Base-by-base conservation (phyloP, 2,797 vertebrate genomes). In the Adrianichthys oophorus region DNA sequence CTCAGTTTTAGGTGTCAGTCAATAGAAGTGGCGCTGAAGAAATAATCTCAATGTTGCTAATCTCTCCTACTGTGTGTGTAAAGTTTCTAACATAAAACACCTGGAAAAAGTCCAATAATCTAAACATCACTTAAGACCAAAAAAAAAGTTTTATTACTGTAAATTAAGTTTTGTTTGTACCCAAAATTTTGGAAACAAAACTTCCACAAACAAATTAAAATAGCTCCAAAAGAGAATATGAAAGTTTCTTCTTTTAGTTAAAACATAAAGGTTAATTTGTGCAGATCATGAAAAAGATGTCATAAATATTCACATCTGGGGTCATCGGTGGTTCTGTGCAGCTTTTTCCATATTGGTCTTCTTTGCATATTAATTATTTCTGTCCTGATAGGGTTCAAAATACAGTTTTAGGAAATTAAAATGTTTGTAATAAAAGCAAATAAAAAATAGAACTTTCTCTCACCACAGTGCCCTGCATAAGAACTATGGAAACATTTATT, bases 391-490 rank as follows among this genome's bases (percentile, higher is more conserved):
- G 61, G 59, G 61, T 76, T 71, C 32, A 40, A 67, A 78, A 80
- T 76, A 70, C 5, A 68, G 62, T 80, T 37, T 74, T 52, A 21
- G 40, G 56, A 68, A 79, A 75, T 67, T 80, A 64, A 68, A 65
- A 48, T 67, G 78, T 87, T 90, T 89, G 80, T 90, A 87, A 81
- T 61, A 72, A 71, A 64, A 89, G 85, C 80, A 78, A 62, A 61
- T 65, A 83, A 86, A 84, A 80, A 89, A 80, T 53, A 70, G 84
- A 83, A 86, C 74, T 85, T 87, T 63, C 70, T 87, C 83, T 93
- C 93, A 95, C 94, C 94, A 87, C 91, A 90, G 94, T 91, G 94
- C 93, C 94, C 94, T 95, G 80, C 89, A 93, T 87, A 85, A 78
- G 73, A 69, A 71, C 48, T 65, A 76, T 55, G 15, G 18, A 51